phyloP scores from a whole-genome alignment of 2,113 vertebrate species.

The Columba janthina region DNA sequence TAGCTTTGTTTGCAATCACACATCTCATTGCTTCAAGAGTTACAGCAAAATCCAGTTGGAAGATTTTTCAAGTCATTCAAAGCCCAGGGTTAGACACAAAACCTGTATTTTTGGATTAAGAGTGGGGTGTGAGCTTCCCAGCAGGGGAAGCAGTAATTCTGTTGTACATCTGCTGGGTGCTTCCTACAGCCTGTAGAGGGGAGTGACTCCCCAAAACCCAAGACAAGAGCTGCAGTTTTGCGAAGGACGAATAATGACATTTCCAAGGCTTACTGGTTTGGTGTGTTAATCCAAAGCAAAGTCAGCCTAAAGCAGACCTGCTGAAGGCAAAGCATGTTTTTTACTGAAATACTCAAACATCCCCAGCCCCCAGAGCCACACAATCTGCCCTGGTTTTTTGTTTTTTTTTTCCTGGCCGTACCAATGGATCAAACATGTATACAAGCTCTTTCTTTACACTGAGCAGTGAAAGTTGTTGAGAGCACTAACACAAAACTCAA shows the following conservation, averaged over 20 bases:
- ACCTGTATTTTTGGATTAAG: neutral
- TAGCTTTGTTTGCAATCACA: neutral
- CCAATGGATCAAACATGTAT: neutral
- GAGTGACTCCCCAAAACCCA: neutral
- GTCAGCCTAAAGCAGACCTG: conserved; percentile 1
- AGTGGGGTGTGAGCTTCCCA: neutral
- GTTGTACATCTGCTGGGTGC: neutral
- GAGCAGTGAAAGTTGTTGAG: neutral
- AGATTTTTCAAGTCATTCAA: neutral
- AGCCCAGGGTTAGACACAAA: neutral
- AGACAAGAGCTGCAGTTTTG: neutral
- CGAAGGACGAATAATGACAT: neutral
- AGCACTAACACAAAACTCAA: neutral
- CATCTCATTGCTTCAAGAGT: neutral
- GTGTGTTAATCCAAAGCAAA: conserved; percentile 1
- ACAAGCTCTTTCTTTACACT: neutral
- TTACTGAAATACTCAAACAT: neutral
- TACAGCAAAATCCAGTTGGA: neutral
- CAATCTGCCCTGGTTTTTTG: neutral
- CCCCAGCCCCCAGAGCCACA: neutral
- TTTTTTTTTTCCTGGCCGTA: fast-evolving
- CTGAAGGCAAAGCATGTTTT: neutral
- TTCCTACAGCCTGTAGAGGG: neutral
- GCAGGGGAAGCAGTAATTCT: neutral
- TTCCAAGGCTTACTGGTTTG: neutral